A percentile compares a stretch with the other conserved stretches of the same genome.
phyloP scores from a whole-genome alignment of 2,888 invertebrate species.

The Megastigmus dorsalis region DNA sequence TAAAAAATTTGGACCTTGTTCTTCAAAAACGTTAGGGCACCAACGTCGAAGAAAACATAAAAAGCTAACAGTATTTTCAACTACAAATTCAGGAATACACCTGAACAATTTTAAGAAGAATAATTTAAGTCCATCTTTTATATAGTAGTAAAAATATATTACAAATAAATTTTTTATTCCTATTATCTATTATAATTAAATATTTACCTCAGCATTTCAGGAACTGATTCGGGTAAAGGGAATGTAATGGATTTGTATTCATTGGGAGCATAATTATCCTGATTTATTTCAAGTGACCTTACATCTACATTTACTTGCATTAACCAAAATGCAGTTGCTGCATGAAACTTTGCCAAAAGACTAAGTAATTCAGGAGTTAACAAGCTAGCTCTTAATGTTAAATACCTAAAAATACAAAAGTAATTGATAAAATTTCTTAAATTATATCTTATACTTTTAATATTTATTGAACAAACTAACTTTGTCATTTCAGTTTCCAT shows the following conservation, averaged over 20 bases:
- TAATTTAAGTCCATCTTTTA: too few species aligned
- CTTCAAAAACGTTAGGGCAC: constrained; percentile 79
- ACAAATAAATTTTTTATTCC: constrained; percentile 7
- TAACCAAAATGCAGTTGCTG: constrained; percentile 90
- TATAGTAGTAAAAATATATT: constrained; percentile 1
- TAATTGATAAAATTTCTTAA: neutral
- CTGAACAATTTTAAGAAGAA: constrained; percentile 71
- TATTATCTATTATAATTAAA: neutral
- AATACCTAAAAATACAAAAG: constrained; percentile 77
- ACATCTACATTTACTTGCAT: constrained; percentile 84
- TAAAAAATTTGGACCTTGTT: constrained; percentile 79
- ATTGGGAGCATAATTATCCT: constrained; percentile 79
- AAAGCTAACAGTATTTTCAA: constrained; percentile 90
- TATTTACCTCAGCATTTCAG: constrained; percentile 81
- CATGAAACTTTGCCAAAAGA: constrained; percentile 84
- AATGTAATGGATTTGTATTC: constrained; percentile 77
- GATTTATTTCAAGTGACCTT: constrained; percentile 67
- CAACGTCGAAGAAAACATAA: constrained; percentile 85
- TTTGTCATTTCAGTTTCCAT: constrained; percentile 81
- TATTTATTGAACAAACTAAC: constrained; percentile 72
- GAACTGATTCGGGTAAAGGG: constrained; percentile 80
- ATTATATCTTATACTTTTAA: constrained; percentile 4
- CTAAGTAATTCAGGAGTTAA: constrained; percentile 84
- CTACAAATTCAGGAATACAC: constrained; percentile 91
- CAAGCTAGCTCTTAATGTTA: constrained; percentile 85